Base-by-base conservation (phyloP, 2,113 vertebrate species). In the Arothron firmamentum region DNA sequence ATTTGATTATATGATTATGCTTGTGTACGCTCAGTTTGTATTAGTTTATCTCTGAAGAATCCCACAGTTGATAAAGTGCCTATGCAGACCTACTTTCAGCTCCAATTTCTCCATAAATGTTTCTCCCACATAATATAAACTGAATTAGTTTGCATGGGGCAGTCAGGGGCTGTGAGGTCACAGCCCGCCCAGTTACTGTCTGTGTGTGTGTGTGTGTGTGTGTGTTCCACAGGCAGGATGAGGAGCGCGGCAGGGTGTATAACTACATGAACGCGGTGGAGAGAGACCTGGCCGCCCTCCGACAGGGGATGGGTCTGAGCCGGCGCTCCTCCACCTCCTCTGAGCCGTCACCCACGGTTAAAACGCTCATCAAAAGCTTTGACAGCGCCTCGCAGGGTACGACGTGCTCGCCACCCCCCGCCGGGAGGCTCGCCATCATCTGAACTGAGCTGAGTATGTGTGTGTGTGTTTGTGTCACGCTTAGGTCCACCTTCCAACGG, bases 191-290 rank as follows among this genome's bases (percentile, higher is more conserved):
- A 31, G 8, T 31, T 31, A 31, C 28, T 6, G 17, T 54, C 17
- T 52, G 45, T 46, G 45, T 46, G 45, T 46, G 43, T 45, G 43
- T 45, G 43, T 45, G 43, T 3, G 17, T 25, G 51, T 53, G 25
- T 34, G 19, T 63, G 54, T 62, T 73, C 64, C 17, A 14, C 67
- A 90, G 96, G 88, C 96, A 99, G 82, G 96, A 98, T 1, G 96
- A 98, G 77, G 96, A 98, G 60, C 88, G 95, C n/a, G 96, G 95
- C 16, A 86, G 96, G 60, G 95, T 99, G 12, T 97, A 95, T 76
- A 98, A 97, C 86, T 98, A 97, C 83, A 97, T 96, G 95, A 98
- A 98, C 6, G 94, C 95, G 1, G 96, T 98, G 3, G 96, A 98
- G 81, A 89, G 95, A 64, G 96, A 98, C 65, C 69, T 98, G 75